A percentile compares a stretch with the other conserved stretches of the same genome.
Evolutionary conservation across 92 coral and sea anemone genomes (phyloP).

Genomic region (Muricea muricata): DNA sequence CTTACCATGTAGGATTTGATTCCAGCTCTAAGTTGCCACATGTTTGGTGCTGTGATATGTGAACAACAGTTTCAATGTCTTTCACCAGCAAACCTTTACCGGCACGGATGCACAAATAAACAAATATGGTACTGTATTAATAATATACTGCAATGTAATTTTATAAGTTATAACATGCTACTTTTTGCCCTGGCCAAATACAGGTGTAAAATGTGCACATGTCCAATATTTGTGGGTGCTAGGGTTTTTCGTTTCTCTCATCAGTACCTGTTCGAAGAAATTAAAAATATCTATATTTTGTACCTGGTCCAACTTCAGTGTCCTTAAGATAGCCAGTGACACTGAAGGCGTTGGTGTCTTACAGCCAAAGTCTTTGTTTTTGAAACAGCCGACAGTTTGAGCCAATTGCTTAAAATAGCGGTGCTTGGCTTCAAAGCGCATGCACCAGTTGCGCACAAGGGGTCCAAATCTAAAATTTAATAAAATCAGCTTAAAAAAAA

Average conservation of each 20-base stretch:
- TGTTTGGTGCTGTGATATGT: not conserved
- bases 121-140: not conserved
- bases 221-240: not conserved
- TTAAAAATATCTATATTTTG: not conserved
- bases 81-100: not conserved
- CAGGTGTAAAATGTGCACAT: not conserved
- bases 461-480: slow-evolving; percentile 47
- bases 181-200: not conserved
- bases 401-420: slow-evolving; percentile 38
- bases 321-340: slow-evolving; percentile 38
- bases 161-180: not conserved
- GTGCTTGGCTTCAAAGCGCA: slow-evolving; percentile 64
- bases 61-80: not conserved
- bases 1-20: not conserved
- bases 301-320: slow-evolving; percentile 50
- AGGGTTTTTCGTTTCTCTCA: not conserved
- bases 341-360: slow-evolving; percentile 49
- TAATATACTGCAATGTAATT: not conserved
- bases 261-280: not conserved
- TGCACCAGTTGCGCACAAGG: slow-evolving; percentile 54
- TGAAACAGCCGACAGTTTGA: slow-evolving; percentile 36
- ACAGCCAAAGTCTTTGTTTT: slow-evolving; percentile 42
- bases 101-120: not conserved
- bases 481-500: not conserved
- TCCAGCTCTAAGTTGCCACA: not conserved